phyloP scores from a whole-genome alignment of 2,797 vertebrate species.

The Characodon lateralis region DNA sequence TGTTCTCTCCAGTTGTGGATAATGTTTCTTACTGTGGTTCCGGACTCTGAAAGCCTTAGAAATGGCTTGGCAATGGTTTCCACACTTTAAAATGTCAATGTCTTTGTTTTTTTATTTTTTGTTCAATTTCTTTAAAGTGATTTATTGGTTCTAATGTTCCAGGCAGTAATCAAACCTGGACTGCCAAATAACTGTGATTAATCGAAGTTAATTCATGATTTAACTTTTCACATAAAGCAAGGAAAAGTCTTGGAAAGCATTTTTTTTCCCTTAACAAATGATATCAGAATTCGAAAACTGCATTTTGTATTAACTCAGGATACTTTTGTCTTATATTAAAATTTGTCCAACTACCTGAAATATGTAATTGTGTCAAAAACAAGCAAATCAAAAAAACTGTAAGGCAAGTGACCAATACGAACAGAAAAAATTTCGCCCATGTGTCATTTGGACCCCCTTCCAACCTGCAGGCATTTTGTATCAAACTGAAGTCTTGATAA shows the following conservation, averaged over 20 bases:
- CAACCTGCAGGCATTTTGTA: conserved; percentile 5
- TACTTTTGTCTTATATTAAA: background rate
- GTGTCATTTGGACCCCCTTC: conserved; percentile 15
- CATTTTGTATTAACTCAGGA: background rate
- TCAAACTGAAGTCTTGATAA: conserved; percentile 21
- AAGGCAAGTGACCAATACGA: conserved; percentile 13
- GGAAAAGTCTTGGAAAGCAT: background rate
- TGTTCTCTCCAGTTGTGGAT: background rate
- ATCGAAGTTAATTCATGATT: background rate
- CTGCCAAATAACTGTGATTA: background rate
- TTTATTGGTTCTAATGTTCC: background rate
- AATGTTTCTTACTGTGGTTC: background rate
- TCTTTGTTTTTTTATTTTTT: background rate
- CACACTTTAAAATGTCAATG: background rate
- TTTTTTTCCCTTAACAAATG: background rate
- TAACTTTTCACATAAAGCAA: background rate
- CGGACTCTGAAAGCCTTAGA: background rate
- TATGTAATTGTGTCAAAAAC: background rate
- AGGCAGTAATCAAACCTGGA: background rate
- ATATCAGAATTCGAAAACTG: background rate
- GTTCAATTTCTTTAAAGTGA: background rate
- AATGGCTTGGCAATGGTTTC: background rate
- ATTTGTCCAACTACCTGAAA: background rate
- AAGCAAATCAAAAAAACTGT: background rate
- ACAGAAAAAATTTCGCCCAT: conserved; percentile 11